phyloP scores from a whole-genome alignment of 2,888 invertebrate species.

The Dione vanillae region DNA sequence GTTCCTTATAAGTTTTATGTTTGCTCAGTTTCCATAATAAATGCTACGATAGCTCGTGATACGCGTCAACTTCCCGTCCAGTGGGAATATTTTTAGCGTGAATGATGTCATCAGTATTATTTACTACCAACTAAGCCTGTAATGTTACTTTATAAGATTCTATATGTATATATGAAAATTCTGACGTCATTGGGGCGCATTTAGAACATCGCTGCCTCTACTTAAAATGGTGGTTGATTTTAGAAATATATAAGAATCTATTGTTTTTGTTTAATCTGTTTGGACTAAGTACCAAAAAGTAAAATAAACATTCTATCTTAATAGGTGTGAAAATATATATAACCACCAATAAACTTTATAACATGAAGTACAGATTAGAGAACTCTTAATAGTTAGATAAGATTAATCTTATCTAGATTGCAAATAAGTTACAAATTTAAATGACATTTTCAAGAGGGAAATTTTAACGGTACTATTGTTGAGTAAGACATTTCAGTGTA shows the following conservation, averaged over 20 bases:
- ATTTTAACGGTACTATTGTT: neutral
- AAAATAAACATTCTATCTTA: neutral
- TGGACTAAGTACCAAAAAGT: too few species aligned
- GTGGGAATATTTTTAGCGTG: slow-evolving; percentile 52
- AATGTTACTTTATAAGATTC: neutral
- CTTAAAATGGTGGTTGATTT: too few species aligned
- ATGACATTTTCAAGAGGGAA: neutral
- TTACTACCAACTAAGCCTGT: slow-evolving; percentile 6
- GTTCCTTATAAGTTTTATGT: slow-evolving; percentile 14
- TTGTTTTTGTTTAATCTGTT: neutral
- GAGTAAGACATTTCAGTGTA: too few species aligned
- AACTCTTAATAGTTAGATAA: too few species aligned
- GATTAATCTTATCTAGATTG: neutral
- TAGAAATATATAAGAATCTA: too few species aligned
- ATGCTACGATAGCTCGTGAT: slow-evolving; percentile 27
- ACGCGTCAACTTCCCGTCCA: slow-evolving; percentile 50
- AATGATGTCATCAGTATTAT: slow-evolving; percentile 58
- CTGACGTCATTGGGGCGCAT: neutral
- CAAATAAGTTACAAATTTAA: neutral
- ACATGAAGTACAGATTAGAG: neutral
- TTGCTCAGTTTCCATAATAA: slow-evolving; percentile 18
- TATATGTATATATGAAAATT: neutral
- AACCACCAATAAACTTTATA: neutral
- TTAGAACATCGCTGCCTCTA: too few species aligned
- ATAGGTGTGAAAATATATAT: neutral